phyloP scores from a whole-genome alignment of 2,797 vertebrate species.

The Platyrinchus mystaceus region DNA sequence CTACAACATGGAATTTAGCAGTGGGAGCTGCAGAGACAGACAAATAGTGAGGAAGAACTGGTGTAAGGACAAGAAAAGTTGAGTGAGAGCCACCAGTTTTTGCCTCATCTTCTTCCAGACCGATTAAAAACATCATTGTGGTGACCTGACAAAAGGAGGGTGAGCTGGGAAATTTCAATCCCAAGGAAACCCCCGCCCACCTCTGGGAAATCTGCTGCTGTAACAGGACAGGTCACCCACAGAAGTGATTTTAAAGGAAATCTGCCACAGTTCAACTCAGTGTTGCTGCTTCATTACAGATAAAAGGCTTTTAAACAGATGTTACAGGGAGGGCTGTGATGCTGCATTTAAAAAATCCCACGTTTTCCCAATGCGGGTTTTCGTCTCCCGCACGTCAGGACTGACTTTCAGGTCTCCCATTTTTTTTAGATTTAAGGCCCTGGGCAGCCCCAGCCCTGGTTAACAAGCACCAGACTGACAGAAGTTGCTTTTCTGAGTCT shows the following conservation, averaged over 20 bases:
- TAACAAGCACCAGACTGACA: not conserved
- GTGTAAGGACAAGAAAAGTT: not conserved
- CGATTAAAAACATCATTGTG: not conserved
- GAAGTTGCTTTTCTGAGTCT: not conserved
- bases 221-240: not conserved
- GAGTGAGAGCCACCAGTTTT: not conserved
- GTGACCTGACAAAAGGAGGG: not conserved
- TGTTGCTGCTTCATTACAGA: not conserved
- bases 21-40: not conserved
- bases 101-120: not conserved
- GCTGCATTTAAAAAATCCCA: not conserved
- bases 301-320: not conserved
- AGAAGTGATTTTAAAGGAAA: not conserved
- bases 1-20: not conserved
- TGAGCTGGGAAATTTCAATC: not conserved
- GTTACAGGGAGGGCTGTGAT: not conserved
- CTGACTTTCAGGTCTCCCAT: not conserved
- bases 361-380: not conserved
- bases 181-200: not conserved
- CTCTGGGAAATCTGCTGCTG: fast-evolving
- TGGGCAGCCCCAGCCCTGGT: not conserved
- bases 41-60: not conserved
- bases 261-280: not conserved
- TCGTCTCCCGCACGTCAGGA: not conserved
- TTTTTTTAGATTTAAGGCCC: not conserved